Conservation (phyloP, 2,797 vertebrate genomes). For the Thaleichthys pacificus region DNA sequence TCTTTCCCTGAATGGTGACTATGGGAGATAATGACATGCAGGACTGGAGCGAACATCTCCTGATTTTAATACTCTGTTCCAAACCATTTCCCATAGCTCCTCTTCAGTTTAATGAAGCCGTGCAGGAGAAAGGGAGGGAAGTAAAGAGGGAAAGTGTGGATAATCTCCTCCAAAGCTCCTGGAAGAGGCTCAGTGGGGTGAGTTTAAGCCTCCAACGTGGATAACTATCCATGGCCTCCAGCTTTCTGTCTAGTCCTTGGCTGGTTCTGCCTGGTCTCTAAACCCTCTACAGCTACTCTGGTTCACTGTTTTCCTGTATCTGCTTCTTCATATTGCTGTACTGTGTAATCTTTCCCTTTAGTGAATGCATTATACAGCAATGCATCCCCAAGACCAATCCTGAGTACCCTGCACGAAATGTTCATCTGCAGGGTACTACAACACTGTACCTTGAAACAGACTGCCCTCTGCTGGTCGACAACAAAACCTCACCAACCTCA, state of each 20-base stretch:
- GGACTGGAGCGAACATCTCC: neutral
- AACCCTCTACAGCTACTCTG: too few relatives aligned
- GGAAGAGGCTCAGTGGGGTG: constrained; percentile 6
- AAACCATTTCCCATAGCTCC: neutral
- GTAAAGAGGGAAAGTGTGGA: constrained; percentile 16
- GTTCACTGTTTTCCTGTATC: too few relatives aligned
- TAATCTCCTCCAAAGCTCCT: constrained; percentile 22
- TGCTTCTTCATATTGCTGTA: too few relatives aligned
- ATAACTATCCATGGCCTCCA: neutral
- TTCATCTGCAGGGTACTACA: neutral
- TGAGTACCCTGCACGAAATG: too few relatives aligned
- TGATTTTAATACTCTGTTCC: neutral
- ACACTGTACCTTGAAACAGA: neutral
- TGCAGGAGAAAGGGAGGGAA: constrained; percentile 1
- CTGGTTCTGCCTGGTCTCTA: neutral
- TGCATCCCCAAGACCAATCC: too few relatives aligned
- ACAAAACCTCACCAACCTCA: neutral
- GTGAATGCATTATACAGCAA: too few relatives aligned
- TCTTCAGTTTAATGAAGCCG: constrained; percentile 11
- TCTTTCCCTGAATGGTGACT: neutral
- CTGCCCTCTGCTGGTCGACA: neutral
- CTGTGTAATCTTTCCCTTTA: too few relatives aligned
- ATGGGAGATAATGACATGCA: neutral
- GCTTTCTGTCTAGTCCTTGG: neutral
- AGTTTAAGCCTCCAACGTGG: constrained; percentile 7